Conservation (phyloP, 23 tunicate species). For the Styela clava region DNA sequence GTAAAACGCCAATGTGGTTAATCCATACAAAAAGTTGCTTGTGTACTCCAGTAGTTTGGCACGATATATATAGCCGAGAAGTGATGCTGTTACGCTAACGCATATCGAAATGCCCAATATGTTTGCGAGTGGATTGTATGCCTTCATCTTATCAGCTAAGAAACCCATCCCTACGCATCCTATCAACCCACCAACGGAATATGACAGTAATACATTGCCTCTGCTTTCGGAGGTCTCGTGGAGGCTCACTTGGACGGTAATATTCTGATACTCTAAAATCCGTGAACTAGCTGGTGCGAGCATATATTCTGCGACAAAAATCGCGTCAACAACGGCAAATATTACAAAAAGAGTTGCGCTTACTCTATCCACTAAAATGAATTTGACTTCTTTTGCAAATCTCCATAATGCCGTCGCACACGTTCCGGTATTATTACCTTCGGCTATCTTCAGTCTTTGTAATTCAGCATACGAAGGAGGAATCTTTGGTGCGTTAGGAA, state of each 20-base stretch:
- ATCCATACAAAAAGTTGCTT: not conserved
- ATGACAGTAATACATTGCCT: not conserved
- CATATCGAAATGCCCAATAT: not conserved
- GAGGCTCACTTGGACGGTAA: not conserved
- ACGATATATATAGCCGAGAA: not conserved
- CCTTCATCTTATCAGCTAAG: not conserved
- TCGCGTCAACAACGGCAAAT: not conserved
- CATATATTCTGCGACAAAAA: not conserved
- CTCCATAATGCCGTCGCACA: too few species aligned
- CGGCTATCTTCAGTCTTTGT: not conserved
- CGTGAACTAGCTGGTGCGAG: not conserved
- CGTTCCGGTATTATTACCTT: not conserved
- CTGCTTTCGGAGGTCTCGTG: not conserved
- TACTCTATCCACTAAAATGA: not conserved
- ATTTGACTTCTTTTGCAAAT: not conserved
- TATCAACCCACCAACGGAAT: not conserved
- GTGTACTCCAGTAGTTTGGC: not conserved
- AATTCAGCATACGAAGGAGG: slow-evolving; percentile 5
- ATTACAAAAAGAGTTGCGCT: not conserved
- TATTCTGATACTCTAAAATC: not conserved
- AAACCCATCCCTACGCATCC: not conserved
- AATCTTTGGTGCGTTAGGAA: not conserved
- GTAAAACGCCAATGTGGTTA: not conserved
- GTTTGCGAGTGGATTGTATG: not conserved
- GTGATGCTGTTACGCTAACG: not conserved